Percentiles rank a stretch among this genome's conserved stretches.
Conservation (phyloP, 1,140 invertebrate species). For the Ceratosolen fusciceps region DNA sequence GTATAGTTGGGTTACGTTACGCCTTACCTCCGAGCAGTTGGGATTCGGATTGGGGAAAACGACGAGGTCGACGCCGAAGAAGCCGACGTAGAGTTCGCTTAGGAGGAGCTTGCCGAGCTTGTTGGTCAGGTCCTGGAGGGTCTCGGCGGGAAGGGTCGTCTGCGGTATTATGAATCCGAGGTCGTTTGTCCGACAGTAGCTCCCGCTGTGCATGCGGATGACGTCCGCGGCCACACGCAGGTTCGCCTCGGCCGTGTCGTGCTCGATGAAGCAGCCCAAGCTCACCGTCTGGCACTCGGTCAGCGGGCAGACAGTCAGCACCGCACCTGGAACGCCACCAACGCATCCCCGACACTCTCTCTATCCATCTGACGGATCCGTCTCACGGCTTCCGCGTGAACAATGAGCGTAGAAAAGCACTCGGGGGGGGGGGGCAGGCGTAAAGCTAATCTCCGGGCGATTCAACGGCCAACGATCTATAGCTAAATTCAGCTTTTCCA, state of each 20-base stretch:
- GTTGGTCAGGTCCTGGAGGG: conserved; percentile 36
- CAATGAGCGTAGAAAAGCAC: no score
- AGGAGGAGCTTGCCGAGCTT: conserved; percentile 34
- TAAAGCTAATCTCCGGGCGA: no score
- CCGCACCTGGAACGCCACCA: conserved; percentile 50
- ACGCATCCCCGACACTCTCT: background rate
- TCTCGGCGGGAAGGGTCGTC: conserved; percentile 5
- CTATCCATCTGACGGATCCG: no score
- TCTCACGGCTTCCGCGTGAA: no score
- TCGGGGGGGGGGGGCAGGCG: no score
- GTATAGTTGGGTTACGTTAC: no score
- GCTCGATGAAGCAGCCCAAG: conserved; percentile 53
- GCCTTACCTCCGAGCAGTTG: background rate
- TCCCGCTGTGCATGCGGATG: conserved; percentile 42
- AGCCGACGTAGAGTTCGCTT: conserved; percentile 50
- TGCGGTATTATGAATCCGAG: conserved; percentile 51
- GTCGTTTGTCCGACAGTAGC: conserved; percentile 37
- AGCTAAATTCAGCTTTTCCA: no score
- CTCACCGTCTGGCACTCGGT: conserved; percentile 43
- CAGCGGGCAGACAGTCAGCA: conserved; percentile 47
- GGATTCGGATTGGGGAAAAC: conserved; percentile 17
- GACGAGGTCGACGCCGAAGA: conserved; percentile 51
- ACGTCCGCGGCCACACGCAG: conserved; percentile 49
- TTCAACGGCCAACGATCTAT: no score
- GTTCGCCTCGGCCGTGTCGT: conserved; percentile 49